Evolutionary conservation across 1,140 invertebrate genomes (phyloP), one percentile per base, ranked within the genome.

Genomic region (Thalassaphorura encarpata): DNA sequence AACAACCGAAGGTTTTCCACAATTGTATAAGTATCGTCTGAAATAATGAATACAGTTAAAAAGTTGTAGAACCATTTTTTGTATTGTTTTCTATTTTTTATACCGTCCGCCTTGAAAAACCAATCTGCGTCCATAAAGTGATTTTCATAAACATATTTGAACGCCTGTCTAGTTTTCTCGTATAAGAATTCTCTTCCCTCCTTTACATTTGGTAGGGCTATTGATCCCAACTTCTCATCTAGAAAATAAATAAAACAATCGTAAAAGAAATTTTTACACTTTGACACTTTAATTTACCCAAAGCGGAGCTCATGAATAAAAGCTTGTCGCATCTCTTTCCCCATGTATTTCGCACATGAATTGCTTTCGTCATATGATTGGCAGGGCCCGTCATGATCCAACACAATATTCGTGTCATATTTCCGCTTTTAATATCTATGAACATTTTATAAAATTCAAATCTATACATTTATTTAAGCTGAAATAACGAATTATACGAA

Each of bases 111-210:
- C 72, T 95, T 96, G 54, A 94, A 73, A 69, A 93, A 92, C 89
- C 89, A 95, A 70, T 95, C 90, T n/a, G 81, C 84, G 61, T 89
- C 77, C 62, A 89, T 76, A 31, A 80, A 74, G 68, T 95, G 83
- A 68, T 90, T 77, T 50, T 86, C 76, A 67, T 90, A 90, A 26
- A 89, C 78, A 67, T 93, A 89, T 68, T 83, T 81, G 71, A 95
- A 97, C 0, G 90, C 90, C 66, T 84, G 83, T 73, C 92, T 91
- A 0, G 92, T 96, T 75, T 97, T 97, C 18, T 82, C 87, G 88
- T 91, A 96, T 11, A 97, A 73, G 68, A 87, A 82, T 58, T 94
- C 79, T 41, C 92, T 75, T 1, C 92, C 93, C 71, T 97, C 93
- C 6, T 78, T 73, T 0, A 95, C 84, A 53, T 76, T 69, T 33